These are phyloP conservation scores for Ochropacha duplaris DNA, from an alignment of 2,888 invertebrate species.

Conservation along the genomic window DNA sequence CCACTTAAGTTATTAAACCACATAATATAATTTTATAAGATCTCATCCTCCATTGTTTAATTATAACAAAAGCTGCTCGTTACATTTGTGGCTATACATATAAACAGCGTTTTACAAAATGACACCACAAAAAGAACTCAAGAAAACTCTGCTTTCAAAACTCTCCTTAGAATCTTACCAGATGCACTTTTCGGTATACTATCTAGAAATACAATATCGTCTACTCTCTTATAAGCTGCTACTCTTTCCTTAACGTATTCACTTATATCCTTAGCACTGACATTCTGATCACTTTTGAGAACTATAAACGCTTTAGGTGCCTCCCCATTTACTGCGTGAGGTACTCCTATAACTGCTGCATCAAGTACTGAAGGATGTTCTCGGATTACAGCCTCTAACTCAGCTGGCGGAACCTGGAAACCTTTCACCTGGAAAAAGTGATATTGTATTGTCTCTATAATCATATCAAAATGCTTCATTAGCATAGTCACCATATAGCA, in stretches of 20 bases:
- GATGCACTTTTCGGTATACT: conserved; percentile 89
- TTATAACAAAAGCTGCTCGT: no score
- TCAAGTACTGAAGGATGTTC: conserved; percentile 89
- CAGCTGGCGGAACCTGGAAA: conserved; percentile 94
- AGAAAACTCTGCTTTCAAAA: conserved; percentile 75
- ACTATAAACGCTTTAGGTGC: conserved; percentile 90
- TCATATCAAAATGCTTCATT: no score
- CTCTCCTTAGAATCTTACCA: conserved; percentile 90
- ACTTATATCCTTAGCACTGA: conserved; percentile 80
- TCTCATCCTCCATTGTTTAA: no score
- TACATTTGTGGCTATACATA: background rate
- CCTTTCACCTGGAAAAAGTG: conserved; percentile 81
- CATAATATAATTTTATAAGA: no score
- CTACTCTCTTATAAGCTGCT: conserved; percentile 89
- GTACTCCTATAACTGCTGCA: conserved; percentile 92
- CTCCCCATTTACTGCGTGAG: conserved; percentile 88
- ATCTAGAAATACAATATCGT: conserved; percentile 86
- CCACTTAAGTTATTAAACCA: no score
- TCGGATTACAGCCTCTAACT: conserved; percentile 90
- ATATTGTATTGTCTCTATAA: no score
- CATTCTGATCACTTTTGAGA: conserved; percentile 47
- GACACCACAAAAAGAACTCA: conserved; percentile 15
- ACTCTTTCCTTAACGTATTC: conserved; percentile 87
- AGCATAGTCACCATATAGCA: no score
- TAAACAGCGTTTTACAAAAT: background rate